These are phyloP conservation scores for Chironomus striatipennis DNA, from an alignment of 1,140 invertebrate species.

Conservation along the genomic window DNA sequence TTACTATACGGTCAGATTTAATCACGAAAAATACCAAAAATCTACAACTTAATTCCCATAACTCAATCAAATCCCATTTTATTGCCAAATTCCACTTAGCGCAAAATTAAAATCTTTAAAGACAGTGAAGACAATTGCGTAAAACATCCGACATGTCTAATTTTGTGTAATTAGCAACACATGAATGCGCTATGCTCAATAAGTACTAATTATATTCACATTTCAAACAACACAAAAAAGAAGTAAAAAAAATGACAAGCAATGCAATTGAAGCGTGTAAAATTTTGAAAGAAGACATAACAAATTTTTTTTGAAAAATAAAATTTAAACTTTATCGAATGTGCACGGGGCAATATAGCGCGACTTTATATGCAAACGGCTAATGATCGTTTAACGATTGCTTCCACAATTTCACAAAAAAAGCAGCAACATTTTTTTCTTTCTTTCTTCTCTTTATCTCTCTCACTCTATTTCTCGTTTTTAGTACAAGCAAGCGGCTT, in stretches of 20 bases:
- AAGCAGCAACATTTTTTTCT: not conserved
- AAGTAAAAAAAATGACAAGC: too few species aligned
- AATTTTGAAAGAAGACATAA: constrained; percentile 3
- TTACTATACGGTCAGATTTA: too few species aligned
- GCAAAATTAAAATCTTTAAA: too few species aligned
- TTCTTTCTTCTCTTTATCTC: not conserved
- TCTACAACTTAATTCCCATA: too few species aligned
- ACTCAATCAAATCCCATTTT: too few species aligned
- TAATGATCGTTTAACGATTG: constrained; percentile 9
- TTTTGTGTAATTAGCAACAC: not conserved
- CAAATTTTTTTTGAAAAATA: too few species aligned
- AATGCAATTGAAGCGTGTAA: constrained; percentile 12
- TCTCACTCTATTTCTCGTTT: constrained; percentile 7
- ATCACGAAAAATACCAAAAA: too few species aligned
- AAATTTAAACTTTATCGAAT: not conserved
- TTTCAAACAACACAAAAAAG: too few species aligned
- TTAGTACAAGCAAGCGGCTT: constrained; percentile 7
- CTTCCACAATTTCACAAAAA: constrained; percentile 12
- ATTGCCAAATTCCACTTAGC: too few species aligned
- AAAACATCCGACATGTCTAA: too few species aligned
- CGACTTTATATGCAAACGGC: constrained; percentile 11
- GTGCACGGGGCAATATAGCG: not conserved
- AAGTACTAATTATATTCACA: not conserved
- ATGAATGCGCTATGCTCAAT: not conserved
- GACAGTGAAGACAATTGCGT: too few species aligned